These are phyloP conservation scores for Nemotelus nigrinus DNA, from an alignment of 2,888 invertebrate genomes.

Conservation along the genomic window DNA sequence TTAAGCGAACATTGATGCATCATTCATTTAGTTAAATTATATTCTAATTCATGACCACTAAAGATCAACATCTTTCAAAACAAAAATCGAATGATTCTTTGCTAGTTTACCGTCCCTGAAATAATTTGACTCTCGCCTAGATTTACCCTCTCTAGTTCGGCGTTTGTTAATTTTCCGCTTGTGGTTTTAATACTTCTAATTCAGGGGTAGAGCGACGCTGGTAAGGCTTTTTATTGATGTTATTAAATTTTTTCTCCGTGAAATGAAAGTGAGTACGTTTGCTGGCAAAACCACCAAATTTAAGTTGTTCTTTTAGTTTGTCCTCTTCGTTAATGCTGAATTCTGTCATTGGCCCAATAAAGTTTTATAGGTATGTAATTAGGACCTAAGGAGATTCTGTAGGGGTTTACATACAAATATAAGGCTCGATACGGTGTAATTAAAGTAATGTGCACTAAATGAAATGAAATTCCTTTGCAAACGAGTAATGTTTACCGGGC, in stretches of 20 bases:
- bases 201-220: slow-evolving; percentile 15
- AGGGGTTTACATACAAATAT: not conserved
- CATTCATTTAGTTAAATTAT: too few relatives aligned
- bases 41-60: too few relatives aligned
- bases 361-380: slow-evolving; percentile 40
- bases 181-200: slow-evolving; percentile 63
- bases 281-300: slow-evolving; percentile 25
- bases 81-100: too few relatives aligned
- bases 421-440: slow-evolving; percentile 11
- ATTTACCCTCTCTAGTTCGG: slow-evolving; percentile 28
- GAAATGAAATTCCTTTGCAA: slow-evolving; percentile 32
- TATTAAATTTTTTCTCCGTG: slow-evolving; percentile 41
- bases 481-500: slow-evolving; percentile 25
- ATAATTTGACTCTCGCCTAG: too few relatives aligned
- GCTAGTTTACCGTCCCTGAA: too few relatives aligned
- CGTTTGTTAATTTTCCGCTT: slow-evolving; percentile 64
- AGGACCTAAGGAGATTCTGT: slow-evolving; percentile 19
- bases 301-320: slow-evolving; percentile 18
- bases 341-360: slow-evolving; percentile 41
- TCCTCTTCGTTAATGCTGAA: slow-evolving; percentile 5
- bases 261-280: slow-evolving; percentile 16
- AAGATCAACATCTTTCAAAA: too few relatives aligned
- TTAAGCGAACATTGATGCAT: too few relatives aligned
- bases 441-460: slow-evolving; percentile 25
- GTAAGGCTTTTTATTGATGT: slow-evolving; percentile 44